phyloP scores from a whole-genome alignment of 1,140 invertebrate genomes.

The Drosophila gunungcola region DNA sequence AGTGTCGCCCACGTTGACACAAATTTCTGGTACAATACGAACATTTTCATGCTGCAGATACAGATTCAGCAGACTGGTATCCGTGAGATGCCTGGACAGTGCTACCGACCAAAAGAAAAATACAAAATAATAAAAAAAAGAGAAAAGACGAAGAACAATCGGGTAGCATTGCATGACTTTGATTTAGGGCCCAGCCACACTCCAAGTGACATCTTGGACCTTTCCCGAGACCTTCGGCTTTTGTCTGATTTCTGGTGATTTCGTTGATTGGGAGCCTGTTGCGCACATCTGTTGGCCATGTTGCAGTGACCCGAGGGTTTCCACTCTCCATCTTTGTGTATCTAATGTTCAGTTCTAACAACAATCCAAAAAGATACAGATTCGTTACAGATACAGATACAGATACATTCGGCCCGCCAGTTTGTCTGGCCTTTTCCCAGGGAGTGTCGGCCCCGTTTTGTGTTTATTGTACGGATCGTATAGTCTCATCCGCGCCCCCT shows the following conservation, averaged over 20 bases:
- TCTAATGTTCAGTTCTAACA: conserved; percentile 60
- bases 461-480: conserved; percentile 36
- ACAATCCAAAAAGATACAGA: conserved; percentile 43
- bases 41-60: conserved; percentile 62
- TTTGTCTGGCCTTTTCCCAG: conserved; percentile 59
- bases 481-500: conserved; percentile 16
- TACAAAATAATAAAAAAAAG: not conserved
- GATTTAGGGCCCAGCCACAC: conserved; percentile 70
- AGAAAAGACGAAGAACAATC: conserved; percentile 15
- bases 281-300: conserved; percentile 73
- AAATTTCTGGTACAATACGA: conserved; percentile 59
- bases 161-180: conserved; percentile 55
- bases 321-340: conserved; percentile 29
- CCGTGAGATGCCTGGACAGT: conserved; percentile 36
- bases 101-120: conserved; percentile 42
- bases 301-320: conserved; percentile 46
- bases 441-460: conserved; percentile 45
- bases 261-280: conserved; percentile 64
- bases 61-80: conserved; percentile 41
- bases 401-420: conserved; percentile 62
- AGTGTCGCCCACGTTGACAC: conserved; percentile 74
- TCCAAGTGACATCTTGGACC: conserved; percentile 69
- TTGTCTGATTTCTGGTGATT: conserved; percentile 46
- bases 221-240: conserved; percentile 47
- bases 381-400: conserved; percentile 61